These are phyloP conservation scores for Rhaphigaster nebulosa DNA, from an alignment of 2,888 invertebrate genomes.

Conservation along the genomic window DNA sequence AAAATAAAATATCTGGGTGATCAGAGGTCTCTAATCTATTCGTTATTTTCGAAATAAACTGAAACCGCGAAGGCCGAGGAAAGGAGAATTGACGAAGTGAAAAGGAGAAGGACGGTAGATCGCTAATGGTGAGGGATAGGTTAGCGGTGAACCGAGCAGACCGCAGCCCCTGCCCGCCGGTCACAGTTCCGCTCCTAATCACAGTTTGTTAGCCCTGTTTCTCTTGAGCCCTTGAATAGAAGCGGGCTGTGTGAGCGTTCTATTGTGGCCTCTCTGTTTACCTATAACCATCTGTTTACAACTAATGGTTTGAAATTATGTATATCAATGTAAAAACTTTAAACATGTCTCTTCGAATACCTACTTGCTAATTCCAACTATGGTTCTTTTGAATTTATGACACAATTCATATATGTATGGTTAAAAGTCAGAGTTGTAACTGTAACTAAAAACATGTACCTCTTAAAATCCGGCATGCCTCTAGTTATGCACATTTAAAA, in stretches of 20 bases:
- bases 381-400: no score
- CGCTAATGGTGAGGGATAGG: constrained; percentile 9
- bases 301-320: not conserved
- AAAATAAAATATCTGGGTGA: no score
- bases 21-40: no score
- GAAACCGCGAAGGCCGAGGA: not conserved
- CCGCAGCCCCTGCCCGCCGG: not conserved
- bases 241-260: not conserved
- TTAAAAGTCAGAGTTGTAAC: no score
- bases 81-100: not conserved
- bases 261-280: not conserved
- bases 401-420: no score
- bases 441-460: no score
- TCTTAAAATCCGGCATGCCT: no score
- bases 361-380: no score
- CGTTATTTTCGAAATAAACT: no score
- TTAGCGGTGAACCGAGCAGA: not conserved
- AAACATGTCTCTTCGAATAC: no score
- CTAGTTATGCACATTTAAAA: no score
- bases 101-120: not conserved
- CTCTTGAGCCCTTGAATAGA: not conserved
- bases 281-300: not conserved
- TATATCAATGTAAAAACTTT: no score
- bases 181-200: not conserved
- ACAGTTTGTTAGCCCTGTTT: constrained; percentile 24